A percentile compares a stretch with the other conserved stretches of the same genome.
Conservation (phyloP, 2,888 invertebrate genomes). For the Bhutanitis thaidina region DNA sequence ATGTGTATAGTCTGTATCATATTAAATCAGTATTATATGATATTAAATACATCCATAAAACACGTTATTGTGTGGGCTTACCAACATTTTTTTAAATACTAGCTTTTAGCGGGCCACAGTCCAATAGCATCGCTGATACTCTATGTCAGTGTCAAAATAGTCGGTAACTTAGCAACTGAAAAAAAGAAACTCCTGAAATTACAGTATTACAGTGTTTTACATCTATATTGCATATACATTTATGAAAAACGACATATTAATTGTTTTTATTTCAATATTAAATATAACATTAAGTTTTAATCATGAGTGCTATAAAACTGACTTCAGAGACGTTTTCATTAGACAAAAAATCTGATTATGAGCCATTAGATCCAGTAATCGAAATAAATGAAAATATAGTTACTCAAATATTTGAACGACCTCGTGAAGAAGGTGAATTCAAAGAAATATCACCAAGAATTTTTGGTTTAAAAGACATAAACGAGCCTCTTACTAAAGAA, state of each 20-base stretch:
- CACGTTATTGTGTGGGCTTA: too few relatives aligned
- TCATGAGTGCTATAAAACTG: conserved; percentile 35
- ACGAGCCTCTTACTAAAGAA: conserved; percentile 66
- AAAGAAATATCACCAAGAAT: conserved; percentile 60
- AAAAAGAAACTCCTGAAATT: neutral
- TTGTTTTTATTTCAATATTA: neutral
- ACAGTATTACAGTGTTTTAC: neutral
- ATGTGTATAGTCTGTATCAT: too few relatives aligned
- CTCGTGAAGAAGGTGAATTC: conserved; percentile 46
- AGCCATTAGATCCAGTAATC: conserved; percentile 53
- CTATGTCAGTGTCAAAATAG: too few relatives aligned
- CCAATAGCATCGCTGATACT: too few relatives aligned
- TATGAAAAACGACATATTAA: too few relatives aligned
- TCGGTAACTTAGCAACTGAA: conserved; percentile 37
- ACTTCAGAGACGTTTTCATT: conserved; percentile 32
- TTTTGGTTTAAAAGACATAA: conserved; percentile 49
- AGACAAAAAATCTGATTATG: conserved; percentile 44
- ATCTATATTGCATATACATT: too few relatives aligned
- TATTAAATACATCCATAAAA: too few relatives aligned
- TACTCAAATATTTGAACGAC: conserved; percentile 51
- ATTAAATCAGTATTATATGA: too few relatives aligned
- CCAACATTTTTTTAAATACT: too few relatives aligned
- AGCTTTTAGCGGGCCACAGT: too few relatives aligned
- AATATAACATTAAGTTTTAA: neutral
- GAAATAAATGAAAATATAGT: conserved; percentile 62